These are phyloP conservation scores for Allacma fusca DNA, from an alignment of 2,888 invertebrate species.

Conservation along the genomic window DNA sequence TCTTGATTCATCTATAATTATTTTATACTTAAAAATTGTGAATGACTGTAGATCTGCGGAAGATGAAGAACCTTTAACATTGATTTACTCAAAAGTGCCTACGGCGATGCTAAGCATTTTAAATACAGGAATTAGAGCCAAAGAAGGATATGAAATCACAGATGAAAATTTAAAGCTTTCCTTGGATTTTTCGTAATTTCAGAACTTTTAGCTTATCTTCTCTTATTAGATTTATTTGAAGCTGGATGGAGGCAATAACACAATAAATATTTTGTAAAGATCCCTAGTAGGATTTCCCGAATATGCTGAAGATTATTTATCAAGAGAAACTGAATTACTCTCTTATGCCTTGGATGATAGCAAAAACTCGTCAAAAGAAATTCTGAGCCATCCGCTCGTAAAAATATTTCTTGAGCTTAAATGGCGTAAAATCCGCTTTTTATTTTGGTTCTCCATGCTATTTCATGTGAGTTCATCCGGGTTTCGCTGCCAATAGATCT, in stretches of 20 bases:
- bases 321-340: constrained; percentile 36
- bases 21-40: no score
- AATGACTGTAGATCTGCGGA: background rate
- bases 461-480: constrained; percentile 38
- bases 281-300: constrained; percentile 20
- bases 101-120: constrained; percentile 32
- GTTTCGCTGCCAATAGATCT: no score
- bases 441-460: constrained; percentile 36
- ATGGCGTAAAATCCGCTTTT: constrained; percentile 33
- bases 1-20: no score
- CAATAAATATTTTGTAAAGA: background rate
- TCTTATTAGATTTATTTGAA: background rate
- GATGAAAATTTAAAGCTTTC: constrained; percentile 41
- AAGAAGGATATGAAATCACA: constrained; percentile 31
- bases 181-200: constrained; percentile 36
- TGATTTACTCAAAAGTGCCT: constrained; percentile 24
- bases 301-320: background rate
- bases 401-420: constrained; percentile 38
- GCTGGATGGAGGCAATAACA: no score
- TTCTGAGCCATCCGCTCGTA: constrained; percentile 38
- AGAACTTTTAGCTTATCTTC: background rate
- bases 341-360: constrained; percentile 34
- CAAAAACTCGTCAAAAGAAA: constrained; percentile 26
- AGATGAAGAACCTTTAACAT: constrained; percentile 25
- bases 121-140: background rate